Percentiles rank a stretch among this genome's conserved stretches.
These are phyloP conservation scores for Pseudomyrmex gracilis DNA, from an alignment of 1,140 invertebrate species.

Conservation along the genomic window DNA sequence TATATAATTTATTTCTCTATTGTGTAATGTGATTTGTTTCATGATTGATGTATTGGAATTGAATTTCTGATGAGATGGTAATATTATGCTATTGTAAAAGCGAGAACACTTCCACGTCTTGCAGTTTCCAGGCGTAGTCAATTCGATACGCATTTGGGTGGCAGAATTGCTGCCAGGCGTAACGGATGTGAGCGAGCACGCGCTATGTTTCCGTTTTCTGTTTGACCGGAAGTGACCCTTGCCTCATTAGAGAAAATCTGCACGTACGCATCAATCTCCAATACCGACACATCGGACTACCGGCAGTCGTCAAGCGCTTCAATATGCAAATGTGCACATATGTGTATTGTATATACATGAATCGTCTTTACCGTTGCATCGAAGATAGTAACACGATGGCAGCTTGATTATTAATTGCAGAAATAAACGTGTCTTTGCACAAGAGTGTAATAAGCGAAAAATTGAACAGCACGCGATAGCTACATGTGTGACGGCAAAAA, in stretches of 20 bases:
- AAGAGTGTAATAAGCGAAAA: not conserved
- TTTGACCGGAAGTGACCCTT: conserved; percentile 73
- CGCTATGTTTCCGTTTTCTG: conserved; percentile 72
- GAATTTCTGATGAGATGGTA: not conserved
- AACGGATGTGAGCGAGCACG: conserved; percentile 74
- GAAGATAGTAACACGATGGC: not conserved
- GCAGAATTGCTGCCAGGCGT: not conserved
- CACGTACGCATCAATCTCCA: conserved; percentile 49
- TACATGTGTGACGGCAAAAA: not conserved
- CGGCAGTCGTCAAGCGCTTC: not conserved
- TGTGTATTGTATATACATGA: not conserved
- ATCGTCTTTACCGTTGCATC: conserved; percentile 36
- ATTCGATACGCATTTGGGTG: conserved; percentile 17
- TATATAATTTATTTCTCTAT: too few species aligned
- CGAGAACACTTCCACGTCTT: conserved; percentile 30
- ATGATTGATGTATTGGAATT: not conserved
- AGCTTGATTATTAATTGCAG: conserved; percentile 37
- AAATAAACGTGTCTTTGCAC: conserved; percentile 31
- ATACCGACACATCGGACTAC: not conserved
- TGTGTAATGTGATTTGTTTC: not conserved
- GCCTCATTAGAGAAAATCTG: conserved; percentile 68
- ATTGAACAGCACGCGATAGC: conserved; percentile 33
- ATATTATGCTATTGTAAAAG: conserved; percentile 12
- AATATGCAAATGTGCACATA: not conserved
- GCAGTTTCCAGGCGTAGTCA: not conserved